These are phyloP conservation scores for Phenganax stokvisi DNA, from an alignment of 92 coral and sea anemone species.

Conservation along the genomic window DNA sequence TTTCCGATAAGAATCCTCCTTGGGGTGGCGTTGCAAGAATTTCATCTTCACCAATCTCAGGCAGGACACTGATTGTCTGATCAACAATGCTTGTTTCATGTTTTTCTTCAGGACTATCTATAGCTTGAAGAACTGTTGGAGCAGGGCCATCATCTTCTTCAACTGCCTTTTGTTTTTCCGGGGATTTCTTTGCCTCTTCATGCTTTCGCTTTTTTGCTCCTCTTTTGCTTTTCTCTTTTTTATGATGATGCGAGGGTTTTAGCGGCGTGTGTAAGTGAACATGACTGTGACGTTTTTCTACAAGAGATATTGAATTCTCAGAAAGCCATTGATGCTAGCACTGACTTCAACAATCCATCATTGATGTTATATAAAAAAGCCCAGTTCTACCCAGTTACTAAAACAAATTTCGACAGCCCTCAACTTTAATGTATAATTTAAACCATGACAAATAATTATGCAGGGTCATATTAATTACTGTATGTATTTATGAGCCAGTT, in stretches of 20 bases:
- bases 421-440: too few relatives aligned
- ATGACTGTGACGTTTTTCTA: conserved; percentile 39
- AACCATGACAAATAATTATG: too few relatives aligned
- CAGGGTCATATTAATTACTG: too few relatives aligned
- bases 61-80: conserved; percentile 34
- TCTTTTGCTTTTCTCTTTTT: conserved; percentile 31
- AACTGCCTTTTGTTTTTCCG: neutral
- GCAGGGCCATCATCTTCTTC: neutral
- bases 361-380: too few relatives aligned
- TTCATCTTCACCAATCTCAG: conserved; percentile 32
- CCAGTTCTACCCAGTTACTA: too few relatives aligned
- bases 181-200: conserved; percentile 10
- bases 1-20: neutral
- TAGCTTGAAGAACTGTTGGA: neutral
- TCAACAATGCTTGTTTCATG: conserved; percentile 30
- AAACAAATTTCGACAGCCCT: too few relatives aligned
- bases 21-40: conserved; percentile 27
- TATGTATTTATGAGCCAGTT: neutral
- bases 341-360: too few relatives aligned
- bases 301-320: neutral
- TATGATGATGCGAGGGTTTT: conserved; percentile 39
- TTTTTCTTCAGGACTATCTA: neutral
- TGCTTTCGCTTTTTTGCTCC: conserved; percentile 19
- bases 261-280: conserved; percentile 37
- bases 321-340: too few relatives aligned